These are phyloP conservation scores for Aphyosemion australe DNA, from an alignment of 2,113 vertebrate genomes.

Conservation along the genomic window DNA sequence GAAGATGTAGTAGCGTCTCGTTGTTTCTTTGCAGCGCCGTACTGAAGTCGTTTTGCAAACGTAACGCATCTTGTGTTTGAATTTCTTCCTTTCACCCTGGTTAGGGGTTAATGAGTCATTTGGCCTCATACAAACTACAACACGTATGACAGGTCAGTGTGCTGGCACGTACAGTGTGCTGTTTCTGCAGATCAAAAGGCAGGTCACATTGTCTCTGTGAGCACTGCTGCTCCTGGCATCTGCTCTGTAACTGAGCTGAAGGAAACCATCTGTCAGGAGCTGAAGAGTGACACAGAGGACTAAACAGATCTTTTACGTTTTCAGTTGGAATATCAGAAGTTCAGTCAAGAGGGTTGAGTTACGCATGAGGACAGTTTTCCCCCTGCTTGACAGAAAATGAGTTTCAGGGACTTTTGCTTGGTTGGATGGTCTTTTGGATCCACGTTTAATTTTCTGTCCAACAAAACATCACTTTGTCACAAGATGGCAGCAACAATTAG, in stretches of 20 bases:
- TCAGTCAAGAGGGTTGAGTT: not conserved
- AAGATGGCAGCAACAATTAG: not conserved
- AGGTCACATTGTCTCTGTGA: slow-evolving; percentile 61
- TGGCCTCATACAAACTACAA: slow-evolving; percentile 26
- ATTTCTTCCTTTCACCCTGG: slow-evolving; percentile 21
- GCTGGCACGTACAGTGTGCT: slow-evolving; percentile 30
- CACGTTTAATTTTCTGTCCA: too few relatives aligned
- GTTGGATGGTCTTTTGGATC: too few relatives aligned
- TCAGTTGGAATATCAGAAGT: slow-evolving; percentile 12
- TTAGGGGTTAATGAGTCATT: slow-evolving; percentile 41
- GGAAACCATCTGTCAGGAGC: slow-evolving; percentile 60
- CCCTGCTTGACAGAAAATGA: not conserved
- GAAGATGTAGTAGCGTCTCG: not conserved
- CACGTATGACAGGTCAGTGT: slow-evolving; percentile 51
- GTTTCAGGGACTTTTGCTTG: too few relatives aligned
- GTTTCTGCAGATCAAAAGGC: slow-evolving; percentile 62
- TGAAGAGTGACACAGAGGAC: slow-evolving; percentile 42
- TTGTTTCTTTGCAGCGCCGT: not conserved
- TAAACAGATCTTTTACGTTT: slow-evolving; percentile 43
- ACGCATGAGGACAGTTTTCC: not conserved
- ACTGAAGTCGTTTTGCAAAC: not conserved
- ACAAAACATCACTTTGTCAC: not conserved
- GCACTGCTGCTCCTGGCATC: slow-evolving; percentile 57
- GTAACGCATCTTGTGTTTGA: slow-evolving; percentile 10
- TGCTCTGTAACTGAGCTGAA: slow-evolving; percentile 57